Evolutionary conservation across 64 coral and sea anemone species (phyloP).

Genomic region (Pocillopora verrucosa): DNA sequence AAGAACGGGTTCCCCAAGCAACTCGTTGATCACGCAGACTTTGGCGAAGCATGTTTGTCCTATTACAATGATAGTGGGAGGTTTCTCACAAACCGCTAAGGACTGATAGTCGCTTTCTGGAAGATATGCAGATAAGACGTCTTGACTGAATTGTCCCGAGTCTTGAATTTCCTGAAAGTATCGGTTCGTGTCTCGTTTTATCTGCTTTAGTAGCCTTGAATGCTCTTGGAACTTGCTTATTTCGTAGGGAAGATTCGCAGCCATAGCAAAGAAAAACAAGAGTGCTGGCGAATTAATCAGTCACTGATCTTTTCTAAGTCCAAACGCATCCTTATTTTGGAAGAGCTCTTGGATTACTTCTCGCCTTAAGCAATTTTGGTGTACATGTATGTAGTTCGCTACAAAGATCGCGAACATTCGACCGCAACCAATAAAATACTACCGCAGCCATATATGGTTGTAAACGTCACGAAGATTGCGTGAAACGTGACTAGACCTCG

Average conservation of each 20-base stretch:
- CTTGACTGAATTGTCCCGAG: conserved; percentile 79
- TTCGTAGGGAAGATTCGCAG: conserved; percentile 92
- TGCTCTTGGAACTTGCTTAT: conserved; percentile 98
- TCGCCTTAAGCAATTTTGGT: neutral
- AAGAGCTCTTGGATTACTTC: neutral
- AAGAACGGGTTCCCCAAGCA: conserved; percentile 89
- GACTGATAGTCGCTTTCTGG: conserved; percentile 89
- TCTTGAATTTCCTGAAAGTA: conserved; percentile 88
- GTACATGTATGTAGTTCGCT: neutral
- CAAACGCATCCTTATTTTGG: neutral
- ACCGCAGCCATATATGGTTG: neutral
- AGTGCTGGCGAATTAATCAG: neutral
- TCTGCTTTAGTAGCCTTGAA: conserved; percentile 84
- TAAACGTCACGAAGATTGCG: neutral
- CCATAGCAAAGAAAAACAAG: conserved; percentile 28
- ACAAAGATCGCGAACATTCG: neutral
- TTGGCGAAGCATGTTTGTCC: conserved; percentile 96
- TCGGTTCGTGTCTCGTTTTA: conserved; percentile 82
- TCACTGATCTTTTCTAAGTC: neutral
- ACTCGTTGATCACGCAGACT: conserved; percentile 93
- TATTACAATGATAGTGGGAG: conserved; percentile 92
- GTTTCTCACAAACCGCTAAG: conserved; percentile 91
- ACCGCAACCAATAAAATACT: neutral
- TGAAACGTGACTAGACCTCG: neutral
- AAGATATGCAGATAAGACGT: conserved; percentile 74